phyloP scores from a whole-genome alignment of 2,113 vertebrate genomes.

The Brevimyrus niger region DNA sequence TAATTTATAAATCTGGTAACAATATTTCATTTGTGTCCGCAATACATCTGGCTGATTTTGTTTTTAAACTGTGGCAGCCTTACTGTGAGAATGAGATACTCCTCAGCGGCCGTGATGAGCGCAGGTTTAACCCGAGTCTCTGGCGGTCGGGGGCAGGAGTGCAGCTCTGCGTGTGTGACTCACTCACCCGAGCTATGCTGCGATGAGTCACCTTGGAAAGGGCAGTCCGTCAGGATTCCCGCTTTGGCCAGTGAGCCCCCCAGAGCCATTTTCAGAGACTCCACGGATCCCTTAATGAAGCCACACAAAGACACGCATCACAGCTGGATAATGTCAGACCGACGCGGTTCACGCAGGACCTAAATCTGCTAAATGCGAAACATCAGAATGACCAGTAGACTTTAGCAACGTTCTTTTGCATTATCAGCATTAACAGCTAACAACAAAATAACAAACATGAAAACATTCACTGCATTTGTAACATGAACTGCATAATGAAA shows the following conservation, averaged over 20 bases:
- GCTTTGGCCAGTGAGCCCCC: constrained; percentile 72
- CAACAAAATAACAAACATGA: neutral
- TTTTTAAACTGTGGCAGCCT: neutral
- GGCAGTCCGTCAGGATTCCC: constrained; percentile 70
- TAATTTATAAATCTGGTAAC: neutral
- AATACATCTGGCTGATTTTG: neutral
- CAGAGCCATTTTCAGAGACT: constrained; percentile 73
- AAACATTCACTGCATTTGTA: neutral
- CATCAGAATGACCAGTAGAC: no score
- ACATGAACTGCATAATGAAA: neutral
- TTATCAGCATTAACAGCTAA: neutral
- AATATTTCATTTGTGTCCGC: neutral
- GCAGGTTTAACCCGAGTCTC: neutral
- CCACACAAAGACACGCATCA: neutral
- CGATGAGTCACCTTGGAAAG: constrained; percentile 72
- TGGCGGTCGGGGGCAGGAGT: neutral
- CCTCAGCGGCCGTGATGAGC: neutral
- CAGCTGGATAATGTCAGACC: neutral
- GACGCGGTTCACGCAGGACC: neutral
- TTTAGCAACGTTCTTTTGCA: neutral
- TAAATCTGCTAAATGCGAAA: neutral
- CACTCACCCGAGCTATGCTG: constrained; percentile 64
- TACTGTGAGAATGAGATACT: neutral
- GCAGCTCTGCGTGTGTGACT: neutral
- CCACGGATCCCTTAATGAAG: constrained; percentile 60